A percentile compares a stretch with the other conserved stretches of the same genome.
Conservation (phyloP, 1,140 invertebrate species). For the Hyposmocoma kahamanoa region DNA sequence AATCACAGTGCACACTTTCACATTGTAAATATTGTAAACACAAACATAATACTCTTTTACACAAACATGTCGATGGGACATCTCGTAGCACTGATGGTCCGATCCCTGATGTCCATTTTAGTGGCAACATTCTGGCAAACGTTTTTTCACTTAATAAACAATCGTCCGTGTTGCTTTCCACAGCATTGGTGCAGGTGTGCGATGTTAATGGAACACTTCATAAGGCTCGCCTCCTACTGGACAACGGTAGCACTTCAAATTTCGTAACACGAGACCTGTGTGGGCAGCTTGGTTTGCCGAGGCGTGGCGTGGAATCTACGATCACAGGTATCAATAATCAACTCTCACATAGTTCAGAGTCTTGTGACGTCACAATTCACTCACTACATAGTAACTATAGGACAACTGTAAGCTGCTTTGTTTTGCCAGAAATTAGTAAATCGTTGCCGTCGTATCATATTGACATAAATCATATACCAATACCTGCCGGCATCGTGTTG, state of each 20-base stretch:
- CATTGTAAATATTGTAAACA: constrained; percentile 24
- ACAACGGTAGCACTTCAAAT: constrained; percentile 24
- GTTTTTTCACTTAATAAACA: not conserved
- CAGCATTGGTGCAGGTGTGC: constrained; percentile 20
- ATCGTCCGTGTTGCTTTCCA: constrained; percentile 16
- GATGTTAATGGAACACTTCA: constrained; percentile 12
- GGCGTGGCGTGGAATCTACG: constrained; percentile 7
- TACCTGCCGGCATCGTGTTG: constrained; percentile 25
- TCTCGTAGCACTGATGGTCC: constrained; percentile 3
- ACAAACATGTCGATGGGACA: not conserved
- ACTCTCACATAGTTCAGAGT: not conserved
- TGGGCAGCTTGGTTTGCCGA: constrained; percentile 16
- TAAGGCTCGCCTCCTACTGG: constrained; percentile 17
- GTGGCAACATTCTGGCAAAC: no score
- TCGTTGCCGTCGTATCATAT: constrained; percentile 2
- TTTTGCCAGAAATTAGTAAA: constrained; percentile 2
- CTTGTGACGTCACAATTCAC: constrained; percentile 1
- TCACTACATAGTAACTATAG: not conserved
- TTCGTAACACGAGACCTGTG: constrained; percentile 19
- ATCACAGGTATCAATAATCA: constrained; percentile 13
- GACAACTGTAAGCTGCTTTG: not conserved
- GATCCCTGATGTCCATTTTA: no score
- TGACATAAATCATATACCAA: constrained; percentile 5
- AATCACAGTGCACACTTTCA: constrained; percentile 15
- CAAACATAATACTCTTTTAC: constrained; percentile 20